Percentiles rank a stretch among this genome's conserved stretches.
Evolutionary conservation across 2,113 vertebrate species (phyloP).

Genomic region (Hippocampus mohnikei): DNA sequence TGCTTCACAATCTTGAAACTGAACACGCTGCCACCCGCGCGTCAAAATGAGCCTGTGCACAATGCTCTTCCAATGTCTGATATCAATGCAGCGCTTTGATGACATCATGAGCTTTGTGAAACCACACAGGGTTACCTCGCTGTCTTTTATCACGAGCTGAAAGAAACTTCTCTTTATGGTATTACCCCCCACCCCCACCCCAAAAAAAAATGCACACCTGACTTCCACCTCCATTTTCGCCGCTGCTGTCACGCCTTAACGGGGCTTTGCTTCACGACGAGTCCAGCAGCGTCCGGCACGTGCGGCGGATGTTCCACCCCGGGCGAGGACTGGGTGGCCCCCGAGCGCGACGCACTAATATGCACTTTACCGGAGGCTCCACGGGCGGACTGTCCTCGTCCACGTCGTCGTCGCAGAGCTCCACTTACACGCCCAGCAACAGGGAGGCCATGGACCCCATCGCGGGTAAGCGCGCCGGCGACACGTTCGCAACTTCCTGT

Average conservation of each 20-base stretch:
- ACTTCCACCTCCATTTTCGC: background rate
- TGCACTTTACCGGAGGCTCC: constrained; percentile 99
- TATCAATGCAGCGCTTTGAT: constrained; percentile 1
- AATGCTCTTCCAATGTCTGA: background rate
- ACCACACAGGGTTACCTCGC: constrained; percentile 4
- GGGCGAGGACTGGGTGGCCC: constrained; percentile 93
- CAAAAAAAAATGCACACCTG: background rate
- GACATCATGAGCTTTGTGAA: constrained; percentile 10
- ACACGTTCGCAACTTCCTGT: background rate
- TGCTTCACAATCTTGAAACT: too few relatives aligned
- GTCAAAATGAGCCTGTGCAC: background rate
- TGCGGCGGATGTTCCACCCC: constrained; percentile 98
- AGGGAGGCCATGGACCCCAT: constrained; percentile 99
- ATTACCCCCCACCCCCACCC: too few relatives aligned
- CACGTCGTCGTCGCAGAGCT: constrained; percentile 90
- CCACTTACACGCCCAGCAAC: constrained; percentile 98
- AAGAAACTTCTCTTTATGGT: background rate
- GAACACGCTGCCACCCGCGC: too few relatives aligned
- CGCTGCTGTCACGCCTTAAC: constrained; percentile 73
- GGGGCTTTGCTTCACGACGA: constrained; percentile 76
- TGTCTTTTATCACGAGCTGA: constrained; percentile 5
- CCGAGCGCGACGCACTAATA: constrained; percentile 96
- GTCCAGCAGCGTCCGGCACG: constrained; percentile 97
- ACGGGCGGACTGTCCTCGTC: constrained; percentile 87
- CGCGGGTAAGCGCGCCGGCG: constrained; percentile 80